Evolutionary conservation across 2,888 invertebrate genomes (phyloP), one percentile per base, ranked within the genome.

Genomic region (Sesamia inferens): DNA sequence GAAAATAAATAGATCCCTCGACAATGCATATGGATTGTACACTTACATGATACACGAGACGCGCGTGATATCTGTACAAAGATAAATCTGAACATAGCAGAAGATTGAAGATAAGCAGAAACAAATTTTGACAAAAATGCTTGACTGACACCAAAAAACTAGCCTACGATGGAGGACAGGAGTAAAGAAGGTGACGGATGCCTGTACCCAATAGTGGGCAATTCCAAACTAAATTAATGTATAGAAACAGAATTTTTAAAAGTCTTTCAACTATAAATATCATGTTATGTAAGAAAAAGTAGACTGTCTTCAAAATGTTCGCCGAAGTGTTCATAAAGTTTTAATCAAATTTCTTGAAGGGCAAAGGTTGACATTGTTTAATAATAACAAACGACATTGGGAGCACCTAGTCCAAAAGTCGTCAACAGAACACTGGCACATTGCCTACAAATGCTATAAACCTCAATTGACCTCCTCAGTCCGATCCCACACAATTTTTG

Each of bases 1-100:
- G 88, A 84, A 88, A 88, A 89, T 88, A 89, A 89, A 89, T 89
- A 89, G 88, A 85, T 89, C 88, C 88, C 88, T 81, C 83, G 87
- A 85, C 88, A 85, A 87, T 88, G 87, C 88, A 88, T 87, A 85
- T 85, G 85, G 83, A 88, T 87, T 88, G 81, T 86, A 87, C 87
- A 85, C 83, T 81, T 73, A 83, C 79, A 64, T 48, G 66, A 68
- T 66, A 68, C 58, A 47, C 39, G 22, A 68, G 13, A 14, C 48
- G 76, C 74, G 58, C 16, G 64, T 24, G 61, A 66, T 22, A 44
- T 71, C 24, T n/a, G 11, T 44, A 39, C 31, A 8, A 8, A 39
- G 71, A 77, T 62, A 31, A n/a, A 64, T 82, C 75, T 69, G 8
- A 75, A 78, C 81, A 84, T 68, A 67, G 0, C 22, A 24, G 24